Evolutionary conservation across 2,888 invertebrate species (phyloP).

Genomic region (Tenthredo scrophulariae): DNA sequence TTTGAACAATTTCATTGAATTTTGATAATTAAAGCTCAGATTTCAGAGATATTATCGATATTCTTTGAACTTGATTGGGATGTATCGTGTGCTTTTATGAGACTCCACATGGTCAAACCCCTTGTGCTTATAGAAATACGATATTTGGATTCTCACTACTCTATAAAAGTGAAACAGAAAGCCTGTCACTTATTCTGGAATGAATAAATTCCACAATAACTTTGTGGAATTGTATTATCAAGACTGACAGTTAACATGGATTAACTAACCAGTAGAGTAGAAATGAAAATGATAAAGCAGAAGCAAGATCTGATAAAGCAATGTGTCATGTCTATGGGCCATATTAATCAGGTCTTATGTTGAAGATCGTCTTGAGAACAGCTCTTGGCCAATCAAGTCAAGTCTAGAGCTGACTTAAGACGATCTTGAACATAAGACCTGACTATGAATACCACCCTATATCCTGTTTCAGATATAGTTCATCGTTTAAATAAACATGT

Average conservation of each 20-base stretch:
- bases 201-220: neutral
- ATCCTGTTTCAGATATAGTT: neutral
- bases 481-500: neutral
- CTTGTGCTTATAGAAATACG: no score
- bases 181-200: neutral
- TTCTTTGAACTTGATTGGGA: no score
- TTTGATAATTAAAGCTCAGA: neutral
- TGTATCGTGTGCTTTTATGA: neutral
- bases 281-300: neutral
- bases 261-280: neutral
- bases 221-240: neutral
- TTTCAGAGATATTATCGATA: neutral
- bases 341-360: no score
- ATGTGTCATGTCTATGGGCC: neutral
- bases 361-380: no score
- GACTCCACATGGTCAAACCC: neutral
- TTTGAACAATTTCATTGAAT: neutral
- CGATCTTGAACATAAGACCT: no score
- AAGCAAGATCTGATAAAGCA: neutral
- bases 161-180: neutral
- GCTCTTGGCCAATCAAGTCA: no score
- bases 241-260: neutral
- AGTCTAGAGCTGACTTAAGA: no score
- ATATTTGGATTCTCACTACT: neutral
- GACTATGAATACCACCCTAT: no score